Percentiles rank a stretch among this genome's conserved stretches.
phyloP scores from a whole-genome alignment of 2,888 invertebrate species.

The Volucella bombylans region DNA sequence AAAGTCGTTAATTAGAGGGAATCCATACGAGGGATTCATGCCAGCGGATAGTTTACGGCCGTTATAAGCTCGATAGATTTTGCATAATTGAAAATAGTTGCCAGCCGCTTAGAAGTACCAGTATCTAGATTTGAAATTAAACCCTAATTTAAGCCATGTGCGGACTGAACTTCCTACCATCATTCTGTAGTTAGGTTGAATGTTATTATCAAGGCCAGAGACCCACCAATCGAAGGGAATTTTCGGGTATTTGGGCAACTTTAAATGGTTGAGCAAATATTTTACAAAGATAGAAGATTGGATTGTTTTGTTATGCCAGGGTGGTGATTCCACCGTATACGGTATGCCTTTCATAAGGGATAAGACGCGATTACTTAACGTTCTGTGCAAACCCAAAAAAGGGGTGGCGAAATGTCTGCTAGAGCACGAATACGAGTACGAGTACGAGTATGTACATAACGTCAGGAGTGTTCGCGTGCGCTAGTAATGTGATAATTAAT shows the following conservation, averaged over 20 bases:
- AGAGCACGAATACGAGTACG: background rate
- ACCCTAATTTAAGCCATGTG: background rate
- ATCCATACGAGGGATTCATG: conserved; percentile 31
- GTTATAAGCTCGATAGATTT: conserved; percentile 28
- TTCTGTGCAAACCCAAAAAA: conserved; percentile 14
- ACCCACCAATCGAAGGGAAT: conserved; percentile 6
- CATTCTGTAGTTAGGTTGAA: conserved; percentile 25
- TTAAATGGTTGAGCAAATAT: conserved; percentile 51
- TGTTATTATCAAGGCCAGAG: conserved; percentile 33
- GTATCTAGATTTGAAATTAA: conserved; percentile 18
- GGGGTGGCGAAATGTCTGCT: conserved; percentile 19
- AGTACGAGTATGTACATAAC: background rate
- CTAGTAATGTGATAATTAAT: conserved; percentile 35
- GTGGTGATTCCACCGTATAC: conserved; percentile 17
- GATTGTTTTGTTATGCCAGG: conserved; percentile 46
- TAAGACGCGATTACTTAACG: conserved; percentile 47
- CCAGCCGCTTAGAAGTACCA: conserved; percentile 18
- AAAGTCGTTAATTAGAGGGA: conserved; percentile 47
- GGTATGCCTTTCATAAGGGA: conserved; percentile 28
- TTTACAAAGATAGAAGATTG: conserved; percentile 40
- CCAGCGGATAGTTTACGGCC: background rate
- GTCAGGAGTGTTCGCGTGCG: conserved; percentile 13
- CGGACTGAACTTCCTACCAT: conserved; percentile 3
- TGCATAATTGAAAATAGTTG: conserved; percentile 60
- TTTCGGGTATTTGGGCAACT: conserved; percentile 16